Evolutionary conservation across 2,888 invertebrate genomes (phyloP), one percentile per base, ranked within the genome.

Genomic region (Drosophila kokeensis): DNA sequence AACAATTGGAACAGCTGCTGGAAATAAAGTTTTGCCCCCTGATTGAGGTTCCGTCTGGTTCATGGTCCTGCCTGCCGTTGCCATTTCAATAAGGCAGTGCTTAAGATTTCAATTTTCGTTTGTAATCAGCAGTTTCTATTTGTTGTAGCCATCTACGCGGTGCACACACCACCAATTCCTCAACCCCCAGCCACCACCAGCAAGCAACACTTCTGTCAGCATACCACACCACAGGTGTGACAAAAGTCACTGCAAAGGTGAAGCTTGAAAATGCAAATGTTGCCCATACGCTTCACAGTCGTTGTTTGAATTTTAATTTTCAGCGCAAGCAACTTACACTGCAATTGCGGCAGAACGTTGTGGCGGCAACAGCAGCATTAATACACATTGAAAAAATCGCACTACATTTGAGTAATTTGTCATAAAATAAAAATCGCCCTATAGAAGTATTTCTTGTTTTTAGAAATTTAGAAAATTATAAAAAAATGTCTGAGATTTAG

Each of bases 71-170:
- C 45, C 61, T 38, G 78, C 42, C 50, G 49, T 68, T 81, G 69
- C 68, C 66, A 68, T 83, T 83, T 89, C 87, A 83, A 89, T 88
- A 89, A 81, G 72, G 73, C 65, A 75, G 70, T 69, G 73, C 88
- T 88, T 90, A 87, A 87, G 88, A 85, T 89, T 87, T 87, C 86
- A 87, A 87, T 90, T 87, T 87, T 90, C 86, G 67, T 77, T 89
- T 79, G 90, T 87, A 89, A 89, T 87, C 86, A 88, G 79, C 74
- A 76, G 73, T 45, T 79, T 75, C 79, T 72, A 69, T 71, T 57
- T 76, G 76, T 60, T 69, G 73, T 57, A 48, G 38, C 27, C 59
- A 62, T 21, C 57, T 58, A 55, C 21, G 54, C 68, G 61, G 15
- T 62, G 58, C 54, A 66, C 50, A 36, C 49, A 34, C 34, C 61